Percentiles rank a stretch among this genome's conserved stretches.
These are phyloP conservation scores for Cephus sareptanus DNA, from an alignment of 2,888 invertebrate species.

Conservation along the genomic window DNA sequence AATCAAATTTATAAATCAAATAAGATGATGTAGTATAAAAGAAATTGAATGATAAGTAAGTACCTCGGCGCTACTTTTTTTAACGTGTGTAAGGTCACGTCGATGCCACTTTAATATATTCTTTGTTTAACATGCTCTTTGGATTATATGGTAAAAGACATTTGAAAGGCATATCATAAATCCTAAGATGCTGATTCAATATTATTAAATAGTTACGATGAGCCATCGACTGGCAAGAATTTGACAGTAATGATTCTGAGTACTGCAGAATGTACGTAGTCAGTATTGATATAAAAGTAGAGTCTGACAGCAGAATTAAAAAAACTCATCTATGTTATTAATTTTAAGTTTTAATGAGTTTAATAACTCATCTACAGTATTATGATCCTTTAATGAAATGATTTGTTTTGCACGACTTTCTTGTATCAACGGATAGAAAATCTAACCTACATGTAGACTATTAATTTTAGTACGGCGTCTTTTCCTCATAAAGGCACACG, in stretches of 20 bases:
- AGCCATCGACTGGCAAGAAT: not conserved
- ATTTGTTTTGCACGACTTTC: not conserved
- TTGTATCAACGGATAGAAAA: not conserved
- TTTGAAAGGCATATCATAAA: conserved; percentile 2
- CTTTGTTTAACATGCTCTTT: not conserved
- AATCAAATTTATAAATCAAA: not conserved
- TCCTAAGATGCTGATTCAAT: not conserved
- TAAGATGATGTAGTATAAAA: not conserved
- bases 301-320: not conserved
- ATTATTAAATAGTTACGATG: not conserved
- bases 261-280: not conserved
- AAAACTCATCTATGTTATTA: not conserved
- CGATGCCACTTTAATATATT: not conserved
- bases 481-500: not conserved
- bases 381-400: not conserved
- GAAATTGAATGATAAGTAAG: not conserved
- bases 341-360: too few species aligned
- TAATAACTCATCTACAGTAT: not conserved
- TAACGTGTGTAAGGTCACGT: not conserved
- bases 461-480: not conserved
- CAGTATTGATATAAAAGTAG: not conserved
- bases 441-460: not conserved
- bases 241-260: not conserved
- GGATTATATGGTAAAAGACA: not conserved
- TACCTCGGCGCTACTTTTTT: conserved; percentile 1